Evolutionary conservation across 2,888 invertebrate genomes (phyloP).

Genomic region (Crepidodera aurea): DNA sequence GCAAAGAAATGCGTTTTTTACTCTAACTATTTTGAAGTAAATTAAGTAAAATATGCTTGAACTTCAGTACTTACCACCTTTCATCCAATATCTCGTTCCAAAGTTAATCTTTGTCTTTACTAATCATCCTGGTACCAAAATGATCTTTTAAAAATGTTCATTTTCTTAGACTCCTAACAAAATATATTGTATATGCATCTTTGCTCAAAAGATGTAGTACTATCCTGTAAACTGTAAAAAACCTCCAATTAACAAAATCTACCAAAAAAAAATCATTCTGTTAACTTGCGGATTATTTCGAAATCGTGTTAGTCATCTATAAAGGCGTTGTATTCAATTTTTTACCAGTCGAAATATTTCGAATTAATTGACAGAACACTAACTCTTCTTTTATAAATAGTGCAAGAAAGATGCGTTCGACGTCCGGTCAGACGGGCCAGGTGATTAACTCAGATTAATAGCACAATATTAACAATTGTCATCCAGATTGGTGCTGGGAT

Average conservation of each 20-base stretch:
- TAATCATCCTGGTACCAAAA: too few species aligned
- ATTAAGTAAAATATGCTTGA: not conserved
- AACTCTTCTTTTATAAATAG: conserved; percentile 47
- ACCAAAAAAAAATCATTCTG: not conserved
- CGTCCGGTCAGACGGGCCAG: conserved; percentile 40
- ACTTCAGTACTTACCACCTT: not conserved
- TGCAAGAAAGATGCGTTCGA: conserved; percentile 31
- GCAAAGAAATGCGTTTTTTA: too few species aligned
- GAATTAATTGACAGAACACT: conserved; percentile 47
- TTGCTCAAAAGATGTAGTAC: not conserved
- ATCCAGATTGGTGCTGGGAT: conserved; percentile 1
- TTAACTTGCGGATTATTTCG: conserved; percentile 26
- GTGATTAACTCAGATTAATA: conserved; percentile 38
- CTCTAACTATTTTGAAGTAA: too few species aligned
- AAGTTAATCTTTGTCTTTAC: not conserved
- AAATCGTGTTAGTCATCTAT: conserved; percentile 25
- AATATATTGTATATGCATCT: too few species aligned
- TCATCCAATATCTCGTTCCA: not conserved
- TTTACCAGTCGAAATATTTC: conserved; percentile 32
- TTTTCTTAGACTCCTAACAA: too few species aligned
- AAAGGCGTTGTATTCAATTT: conserved; percentile 30
- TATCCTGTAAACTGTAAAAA: not conserved
- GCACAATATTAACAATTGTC: conserved; percentile 34
- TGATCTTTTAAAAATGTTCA: too few species aligned
- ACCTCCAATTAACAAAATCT: not conserved